Evolutionary conservation across 1,140 invertebrate genomes (phyloP).

Genomic region (Heliconius hewitsoni): DNA sequence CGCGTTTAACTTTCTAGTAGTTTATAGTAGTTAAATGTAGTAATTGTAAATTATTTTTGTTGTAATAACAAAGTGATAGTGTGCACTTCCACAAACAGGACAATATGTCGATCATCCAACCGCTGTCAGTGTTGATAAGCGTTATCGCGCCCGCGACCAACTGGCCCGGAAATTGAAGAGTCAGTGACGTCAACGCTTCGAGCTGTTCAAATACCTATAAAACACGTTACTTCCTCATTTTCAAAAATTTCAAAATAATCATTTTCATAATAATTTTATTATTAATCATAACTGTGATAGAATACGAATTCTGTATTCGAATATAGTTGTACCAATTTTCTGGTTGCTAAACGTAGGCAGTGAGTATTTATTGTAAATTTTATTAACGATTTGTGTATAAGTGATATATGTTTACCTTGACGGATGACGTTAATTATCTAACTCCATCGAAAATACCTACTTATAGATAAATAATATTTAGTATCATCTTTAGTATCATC

Average conservation of each 20-base stretch:
- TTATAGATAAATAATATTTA: not conserved
- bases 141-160: conserved; percentile 58
- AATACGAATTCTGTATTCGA: no score
- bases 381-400: conserved; percentile 19
- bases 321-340: not conserved
- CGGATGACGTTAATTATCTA: conserved; percentile 31
- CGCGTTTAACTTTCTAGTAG: not conserved
- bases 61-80: conserved; percentile 28
- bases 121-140: conserved; percentile 58
- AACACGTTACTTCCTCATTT: conserved; percentile 29
- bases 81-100: conserved; percentile 48
- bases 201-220: conserved; percentile 24
- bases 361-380: not conserved
- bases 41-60: not conserved
- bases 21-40: not conserved
- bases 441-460: conserved; percentile 11
- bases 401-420: no score
- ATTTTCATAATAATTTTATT: no score
- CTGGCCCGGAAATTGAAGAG: conserved; percentile 61
- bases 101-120: conserved; percentile 68
- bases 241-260: no score
- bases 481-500: not conserved
- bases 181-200: conserved; percentile 51
- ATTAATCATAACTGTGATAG: no score
- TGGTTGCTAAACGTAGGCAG: not conserved